Base-by-base conservation (phyloP, 1,140 invertebrate genomes). In the Cyclargus thomasi region DNA sequence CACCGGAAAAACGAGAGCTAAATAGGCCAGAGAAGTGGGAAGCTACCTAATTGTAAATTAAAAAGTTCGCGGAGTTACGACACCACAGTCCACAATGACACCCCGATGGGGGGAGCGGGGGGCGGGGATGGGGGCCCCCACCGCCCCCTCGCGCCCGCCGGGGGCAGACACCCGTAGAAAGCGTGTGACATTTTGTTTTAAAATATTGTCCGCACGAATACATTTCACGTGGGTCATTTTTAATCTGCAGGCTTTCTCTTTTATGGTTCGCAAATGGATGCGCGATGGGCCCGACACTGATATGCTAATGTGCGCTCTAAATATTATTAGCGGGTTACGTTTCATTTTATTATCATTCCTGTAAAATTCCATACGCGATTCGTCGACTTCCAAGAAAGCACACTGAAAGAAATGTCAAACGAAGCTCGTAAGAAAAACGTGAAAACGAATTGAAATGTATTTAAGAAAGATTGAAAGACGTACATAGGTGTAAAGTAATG, bases 1-100 rank as follows among this genome's bases (percentile, higher is more conserved):
- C 79, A 81, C 80, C 81, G 83, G 83, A 84, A 85, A 87, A 90
- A 88, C 77, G 80, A 82, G 80, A 86, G 86, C 85, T 90, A 90
- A 90, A 90, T 90, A 90, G 87, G 86, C 77, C 87, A 90, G 85
- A 88, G 87, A 90, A 90, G 88, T 90, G 87, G 81, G 85, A 90
- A 87, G 85, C 87, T 90, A 88, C 87, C 86, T 90, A 90, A 90
- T 90, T 88, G 87, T 90, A 90, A 90, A 90, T 90, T 90, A 90
- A 90, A 90, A 90, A 90, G 87, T 90, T 90, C 85, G 87, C 82
- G 81, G 84, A 90, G 87, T 88, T 90, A 90, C 87, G 81, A 88
- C 86, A 88, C 87, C 87, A 85, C 86, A 87, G 87, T 90, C 86
- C 87, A 88, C 86, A 90, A 84, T 86, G 86, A 87, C 86, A 83